Evolutionary conservation across 30 jellyfish, hydroid and myxozoan genomes (phyloP), one percentile per base, ranked within the genome.

Genomic region (Aurelia aurita): DNA sequence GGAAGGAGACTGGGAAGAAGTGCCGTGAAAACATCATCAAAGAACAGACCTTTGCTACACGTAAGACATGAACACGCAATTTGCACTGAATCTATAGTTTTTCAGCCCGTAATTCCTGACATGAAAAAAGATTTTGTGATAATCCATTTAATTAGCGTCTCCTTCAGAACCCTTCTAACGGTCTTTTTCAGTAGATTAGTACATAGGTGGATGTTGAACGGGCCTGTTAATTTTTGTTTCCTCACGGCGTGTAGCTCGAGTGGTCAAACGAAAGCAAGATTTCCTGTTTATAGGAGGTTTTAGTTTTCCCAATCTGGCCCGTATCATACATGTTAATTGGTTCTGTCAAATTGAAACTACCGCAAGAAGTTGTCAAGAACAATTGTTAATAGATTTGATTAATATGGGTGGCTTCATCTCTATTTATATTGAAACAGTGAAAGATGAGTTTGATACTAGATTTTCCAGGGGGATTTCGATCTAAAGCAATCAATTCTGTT

Each of bases 201-300:
- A 55, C 29, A 19, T 19, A n/a, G 67, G 29, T n/a, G 29, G 29
- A 2, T 19, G 29, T 19, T 19, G 29, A 55, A 16, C 29, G 5
- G 67, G 13, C 11, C 5, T 19, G 29, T 55, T 19, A 55, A 19
- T 55, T 55, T 55, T 22, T 22, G 67, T 55, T 55, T 55, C 67
- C 67, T 55, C 67, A 55, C 67, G 67, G 67, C 19, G 67, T 9
- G 67, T 13, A 55, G 29, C 13, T 55, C 67, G 67, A 55, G 67
- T 55, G 67, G 67, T 19, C 67, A 55, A 55, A 55, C 28, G 67
- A 55, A 5, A 55, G 67, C 67, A n/a, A 55, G 67, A 55, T 55
- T 55, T 55, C 67, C 67, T 55, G 67, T 22, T 15, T 39, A n/a
- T 39, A 39, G 7, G 51, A 39, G 7, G 51, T 39, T 14, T 22